Conservation (phyloP, 2,888 invertebrate genomes). For the Rutpela maculata region DNA sequence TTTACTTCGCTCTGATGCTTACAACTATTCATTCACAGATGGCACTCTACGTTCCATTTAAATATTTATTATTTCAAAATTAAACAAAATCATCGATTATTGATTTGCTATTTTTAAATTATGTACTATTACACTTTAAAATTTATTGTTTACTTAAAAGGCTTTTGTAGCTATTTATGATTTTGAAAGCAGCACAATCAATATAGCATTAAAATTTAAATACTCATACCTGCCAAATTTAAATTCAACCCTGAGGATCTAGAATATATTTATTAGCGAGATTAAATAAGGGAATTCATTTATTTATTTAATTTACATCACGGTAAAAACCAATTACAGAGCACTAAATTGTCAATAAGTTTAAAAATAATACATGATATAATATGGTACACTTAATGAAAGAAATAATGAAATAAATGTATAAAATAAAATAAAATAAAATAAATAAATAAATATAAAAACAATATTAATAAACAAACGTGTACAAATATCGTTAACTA, state of each 20-base stretch:
- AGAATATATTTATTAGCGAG: background rate
- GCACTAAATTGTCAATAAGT: no score
- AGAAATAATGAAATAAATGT: no score
- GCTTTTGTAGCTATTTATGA: background rate
- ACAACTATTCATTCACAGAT: background rate
- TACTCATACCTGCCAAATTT: background rate
- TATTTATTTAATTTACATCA: no score
- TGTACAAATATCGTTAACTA: no score
- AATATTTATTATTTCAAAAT: background rate
- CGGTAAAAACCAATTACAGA: no score
- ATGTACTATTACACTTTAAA: background rate
- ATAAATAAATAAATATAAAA: no score
- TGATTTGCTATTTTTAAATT: conserved; percentile 18
- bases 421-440: no score
- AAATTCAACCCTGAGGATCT: background rate
- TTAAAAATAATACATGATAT: no score
- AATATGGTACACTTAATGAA: no score
- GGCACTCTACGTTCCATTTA: background rate
- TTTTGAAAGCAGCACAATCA: background rate
- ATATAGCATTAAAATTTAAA: background rate
- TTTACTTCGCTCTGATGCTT: background rate
- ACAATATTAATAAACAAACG: no score
- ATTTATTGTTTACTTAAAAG: background rate
- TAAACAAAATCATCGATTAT: conserved; percentile 9
- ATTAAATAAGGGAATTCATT: no score